Evolutionary conservation across 92 coral and sea anemone genomes (phyloP), one percentile per base, ranked within the genome.

Genomic region (Actinernus sp.): DNA sequence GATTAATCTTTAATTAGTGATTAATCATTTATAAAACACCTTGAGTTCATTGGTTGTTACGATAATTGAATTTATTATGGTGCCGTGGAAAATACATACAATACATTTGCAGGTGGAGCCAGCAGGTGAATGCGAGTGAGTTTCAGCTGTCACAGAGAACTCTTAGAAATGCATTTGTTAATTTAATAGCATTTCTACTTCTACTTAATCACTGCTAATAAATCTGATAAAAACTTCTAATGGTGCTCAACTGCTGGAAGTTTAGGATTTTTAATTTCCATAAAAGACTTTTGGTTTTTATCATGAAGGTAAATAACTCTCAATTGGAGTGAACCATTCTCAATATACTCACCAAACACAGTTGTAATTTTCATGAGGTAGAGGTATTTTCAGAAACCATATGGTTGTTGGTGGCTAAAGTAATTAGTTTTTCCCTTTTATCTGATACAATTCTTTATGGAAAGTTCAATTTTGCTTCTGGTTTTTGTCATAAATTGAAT

Each of bases 121-220:
- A 38, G 58, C 97, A 90, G 97, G 97, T 90, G 97, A 45, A 55
- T 37, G 41, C 46, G 53, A 51, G 34, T 51, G 47, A 24, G 63
- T 32, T 45, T 55, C 66, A 70, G 41, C 65, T 55, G 65, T 28
- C 56, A 43, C 19, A 37, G 54, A 31, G 47, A 70, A 81, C 88
- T 89, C 81, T 86, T 90, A 80, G 63, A 81, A 85, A 86, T 86
- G 78, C 97, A 86, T 90, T 90, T 90, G 97, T 90, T 90, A 90
- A 90, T 90, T 74, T 81, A 90, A 85, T 90, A 76, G 79, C 84
- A 75, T 57, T 80, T 74, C 81, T 63, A 73, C 72, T 81, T 74
- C 67, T 74, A 71, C 76, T 61, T 84, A 83, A 90, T 90, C 79
- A 69, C 50, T 36, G 53, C 84, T 76, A 86, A 86, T 85, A 80